Base-by-base conservation (phyloP, 2,797 vertebrate species). In the Kryptolebias ocellatus region DNA sequence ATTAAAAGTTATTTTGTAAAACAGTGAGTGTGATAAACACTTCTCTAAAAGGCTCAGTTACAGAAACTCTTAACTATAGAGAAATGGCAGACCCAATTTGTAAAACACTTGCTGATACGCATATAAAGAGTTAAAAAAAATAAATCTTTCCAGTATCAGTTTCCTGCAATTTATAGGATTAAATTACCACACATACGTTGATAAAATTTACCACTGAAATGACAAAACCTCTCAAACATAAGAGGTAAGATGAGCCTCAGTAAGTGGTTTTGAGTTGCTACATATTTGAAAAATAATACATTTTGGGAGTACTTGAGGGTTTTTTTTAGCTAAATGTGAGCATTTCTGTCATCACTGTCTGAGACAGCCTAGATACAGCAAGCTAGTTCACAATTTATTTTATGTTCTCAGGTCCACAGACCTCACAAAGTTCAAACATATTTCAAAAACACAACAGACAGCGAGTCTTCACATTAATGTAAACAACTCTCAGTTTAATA, bases 271-370 rank as follows among this genome's bases (percentile, higher is more conserved):
- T 45, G 39, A 46, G 0, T 57, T 50, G 6, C 14, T 39, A 51
- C 10, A 16, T 58, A 17, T 54, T 52, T 64, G 44, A 24, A 24
- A 47, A 39, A 24, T 37, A 45, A 10, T 29, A 58, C 1, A 44
- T 46, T 44, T 2, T 56, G 10, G 27, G 16, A 49, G 15, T 18
- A 24, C 18, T 18, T 47, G 10, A 44, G 31, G 31, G 14, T 29
- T 27, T 51, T 7, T 57, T 53, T 54, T 56, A 53, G 64, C 56
- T 0, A 11, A 62, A 55, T 18, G 20, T 8, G 66, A 59, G 70
- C 69, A 62, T 63, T 28, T 80, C 31, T 52, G 54, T 72, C 56
- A 72, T 80, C 47, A 64, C 49, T 51, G 75, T 64, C 52, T 20
- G 54, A 74, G 67, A 68, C 65, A 71, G 29, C 9, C 53, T 45